Base-by-base conservation (phyloP, 1,140 invertebrate species). In the Drosophila mauritiana region DNA sequence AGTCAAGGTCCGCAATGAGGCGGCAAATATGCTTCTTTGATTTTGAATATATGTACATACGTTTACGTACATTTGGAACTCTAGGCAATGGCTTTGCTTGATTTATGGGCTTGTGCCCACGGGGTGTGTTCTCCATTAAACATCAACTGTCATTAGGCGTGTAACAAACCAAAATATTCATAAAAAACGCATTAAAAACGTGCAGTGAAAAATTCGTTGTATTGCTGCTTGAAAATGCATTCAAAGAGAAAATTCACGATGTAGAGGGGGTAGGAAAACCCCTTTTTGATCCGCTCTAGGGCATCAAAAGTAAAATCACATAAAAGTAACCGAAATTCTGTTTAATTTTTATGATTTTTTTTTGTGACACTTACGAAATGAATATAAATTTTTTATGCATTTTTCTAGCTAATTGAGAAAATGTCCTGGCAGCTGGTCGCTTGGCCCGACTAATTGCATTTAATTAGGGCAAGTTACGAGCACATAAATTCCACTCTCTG, bases 191-290 rank as follows among this genome's bases (percentile, higher is more conserved):
- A 78, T 76, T 58, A 73, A 64, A 78, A 74, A 57, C 43, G 20
- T 73, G 45, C 31, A 58, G n/a, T 49, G 56, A 45, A 51, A 61
- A 54, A 22, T 61, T 68, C 52, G 61, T 77, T 57, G 39, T 59
- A 43, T 67, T 85, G 17, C 86, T 70, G 64, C 82, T 72, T 75
- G 53, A 76, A 86, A 78, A 76, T 61, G 48, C 78, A 79, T 76
- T 78, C 61, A 46, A 54, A 51, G 39, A 51, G 52, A 46, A 55
- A 48, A 37, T 10, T 12, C 27, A 17, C 36, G 10, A 37, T 27
- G 48, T 0, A n/a, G 64, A 34, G 36, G 27, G 37, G 58, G 31
- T 39, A 53, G 73, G 42, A 48, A 43, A 39, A 72, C 61, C 55
- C 57, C 73, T 80, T 77, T 77, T 13, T 53, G 56, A 36, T 20